phyloP scores from a whole-genome alignment of 2,113 vertebrate genomes.

The Leiothrix lutea region DNA sequence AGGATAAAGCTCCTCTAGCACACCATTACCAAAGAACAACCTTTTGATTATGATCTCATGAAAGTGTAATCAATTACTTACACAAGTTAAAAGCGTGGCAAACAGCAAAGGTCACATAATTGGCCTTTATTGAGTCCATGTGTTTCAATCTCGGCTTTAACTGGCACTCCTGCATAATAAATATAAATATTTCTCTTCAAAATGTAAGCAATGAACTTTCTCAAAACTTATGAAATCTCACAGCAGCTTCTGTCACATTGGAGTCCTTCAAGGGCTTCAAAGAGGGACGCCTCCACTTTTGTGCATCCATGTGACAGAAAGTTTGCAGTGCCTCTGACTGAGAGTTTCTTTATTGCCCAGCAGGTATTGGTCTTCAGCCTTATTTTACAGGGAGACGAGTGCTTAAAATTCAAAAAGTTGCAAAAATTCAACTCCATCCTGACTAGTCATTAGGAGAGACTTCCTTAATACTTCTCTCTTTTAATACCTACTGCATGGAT shows the following conservation, averaged over 20 bases:
- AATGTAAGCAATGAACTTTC: constrained; percentile 42
- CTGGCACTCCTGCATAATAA: constrained; percentile 41
- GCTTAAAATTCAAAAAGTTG: neutral
- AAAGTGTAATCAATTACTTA: constrained; percentile 80
- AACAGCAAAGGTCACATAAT: constrained; percentile 75
- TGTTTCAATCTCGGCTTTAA: constrained; percentile 60
- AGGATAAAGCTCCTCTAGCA: constrained; percentile 81
- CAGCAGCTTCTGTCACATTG: constrained; percentile 50
- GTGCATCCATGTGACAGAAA: neutral
- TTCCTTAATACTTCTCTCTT: neutral
- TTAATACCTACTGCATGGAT: neutral
- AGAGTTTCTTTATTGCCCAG: neutral
- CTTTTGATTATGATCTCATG: constrained; percentile 86
- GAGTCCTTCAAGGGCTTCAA: neutral
- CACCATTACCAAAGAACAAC: constrained; percentile 80
- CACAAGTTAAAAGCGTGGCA: constrained; percentile 75
- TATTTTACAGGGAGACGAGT: neutral
- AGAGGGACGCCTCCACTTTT: neutral
- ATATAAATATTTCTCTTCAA: constrained; percentile 44
- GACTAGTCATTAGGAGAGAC: neutral
- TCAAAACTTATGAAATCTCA: constrained; percentile 60
- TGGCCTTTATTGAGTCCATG: constrained; percentile 76
- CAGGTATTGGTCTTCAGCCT: neutral
- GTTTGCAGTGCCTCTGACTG: neutral
- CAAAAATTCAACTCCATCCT: neutral